A percentile compares a stretch with the other conserved stretches of the same genome.
phyloP scores from a whole-genome alignment of 2,797 vertebrate genomes.

The Pangasius mekongensis region DNA sequence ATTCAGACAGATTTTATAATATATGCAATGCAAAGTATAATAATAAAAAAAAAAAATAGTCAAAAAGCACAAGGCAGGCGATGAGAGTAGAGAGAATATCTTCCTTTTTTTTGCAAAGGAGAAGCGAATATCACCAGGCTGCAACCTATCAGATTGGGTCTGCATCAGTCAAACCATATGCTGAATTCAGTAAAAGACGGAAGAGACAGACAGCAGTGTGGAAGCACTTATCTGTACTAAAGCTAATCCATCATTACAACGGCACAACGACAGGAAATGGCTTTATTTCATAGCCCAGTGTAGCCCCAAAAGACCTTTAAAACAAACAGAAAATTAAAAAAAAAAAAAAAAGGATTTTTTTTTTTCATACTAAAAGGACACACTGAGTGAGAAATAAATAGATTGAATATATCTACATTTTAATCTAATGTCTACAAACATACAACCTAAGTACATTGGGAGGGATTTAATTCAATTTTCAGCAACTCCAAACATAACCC shows the following conservation, averaged over 20 bases:
- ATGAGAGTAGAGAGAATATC: background rate
- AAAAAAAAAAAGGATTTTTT: background rate
- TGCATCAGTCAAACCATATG: background rate
- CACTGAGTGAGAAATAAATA: background rate
- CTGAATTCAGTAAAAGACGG: slow-evolving; percentile 8
- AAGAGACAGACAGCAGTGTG: slow-evolving; percentile 9
- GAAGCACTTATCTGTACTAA: slow-evolving; percentile 20
- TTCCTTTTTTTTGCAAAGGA: background rate
- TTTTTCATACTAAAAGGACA: background rate
- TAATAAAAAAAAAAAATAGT: background rate
- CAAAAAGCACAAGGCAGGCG: background rate
- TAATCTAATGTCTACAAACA: background rate
- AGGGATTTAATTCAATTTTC: background rate
- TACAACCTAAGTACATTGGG: background rate
- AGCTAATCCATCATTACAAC: slow-evolving; percentile 31
- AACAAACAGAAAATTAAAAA: background rate
- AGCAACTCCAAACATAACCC: background rate
- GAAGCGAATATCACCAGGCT: background rate
- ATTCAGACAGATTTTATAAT: background rate
- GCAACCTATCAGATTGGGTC: background rate
- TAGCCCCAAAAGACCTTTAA: background rate
- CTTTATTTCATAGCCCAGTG: background rate
- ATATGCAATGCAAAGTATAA: background rate
- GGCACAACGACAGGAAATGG: slow-evolving; percentile 49
- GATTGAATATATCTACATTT: background rate